Percentiles rank a stretch among this genome's conserved stretches.
Evolutionary conservation across 1,140 invertebrate genomes (phyloP).

Genomic region (Drosophila lini): DNA sequence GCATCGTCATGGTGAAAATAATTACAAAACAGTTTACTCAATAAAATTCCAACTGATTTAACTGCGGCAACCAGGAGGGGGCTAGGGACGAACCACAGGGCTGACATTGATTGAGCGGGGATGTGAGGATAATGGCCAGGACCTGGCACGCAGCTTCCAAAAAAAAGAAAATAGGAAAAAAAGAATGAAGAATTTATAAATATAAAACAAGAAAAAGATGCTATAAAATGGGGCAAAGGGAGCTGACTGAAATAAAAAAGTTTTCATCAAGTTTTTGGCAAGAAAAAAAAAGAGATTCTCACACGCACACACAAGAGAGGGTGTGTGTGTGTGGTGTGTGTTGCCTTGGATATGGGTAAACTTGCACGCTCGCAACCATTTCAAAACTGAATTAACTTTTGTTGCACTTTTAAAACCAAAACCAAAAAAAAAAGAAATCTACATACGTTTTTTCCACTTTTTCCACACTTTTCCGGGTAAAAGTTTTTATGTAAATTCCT

Average conservation of each 20-base stretch:
- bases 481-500: slow-evolving; percentile 63
- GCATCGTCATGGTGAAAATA: slow-evolving; percentile 70
- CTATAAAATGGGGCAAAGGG: not conserved
- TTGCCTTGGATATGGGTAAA: slow-evolving; percentile 32
- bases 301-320: slow-evolving; percentile 28
- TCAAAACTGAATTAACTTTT: slow-evolving; percentile 78
- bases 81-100: slow-evolving; percentile 37
- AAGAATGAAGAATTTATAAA: not conserved
- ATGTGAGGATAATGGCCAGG: slow-evolving; percentile 40
- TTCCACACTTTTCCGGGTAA: not conserved
- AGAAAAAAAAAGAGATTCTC: slow-evolving; percentile 47
- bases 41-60: slow-evolving; percentile 79
- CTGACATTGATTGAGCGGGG: slow-evolving; percentile 78
- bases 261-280: slow-evolving; percentile 63
- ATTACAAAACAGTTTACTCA: slow-evolving; percentile 80
- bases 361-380: slow-evolving; percentile 66
- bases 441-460: slow-evolving; percentile 23
- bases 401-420: slow-evolving; percentile 57
- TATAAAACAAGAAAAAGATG: not conserved
- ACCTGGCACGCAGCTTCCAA: slow-evolving; percentile 21
- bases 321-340: slow-evolving; percentile 6
- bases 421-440: slow-evolving; percentile 22
- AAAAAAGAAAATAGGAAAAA: not conserved
- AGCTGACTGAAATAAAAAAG: slow-evolving; percentile 27
- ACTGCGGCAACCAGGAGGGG: slow-evolving; percentile 40